Percentiles rank a stretch among this genome's conserved stretches.
Conservation (phyloP, 2,888 invertebrate genomes). For the Heliconius erato region DNA sequence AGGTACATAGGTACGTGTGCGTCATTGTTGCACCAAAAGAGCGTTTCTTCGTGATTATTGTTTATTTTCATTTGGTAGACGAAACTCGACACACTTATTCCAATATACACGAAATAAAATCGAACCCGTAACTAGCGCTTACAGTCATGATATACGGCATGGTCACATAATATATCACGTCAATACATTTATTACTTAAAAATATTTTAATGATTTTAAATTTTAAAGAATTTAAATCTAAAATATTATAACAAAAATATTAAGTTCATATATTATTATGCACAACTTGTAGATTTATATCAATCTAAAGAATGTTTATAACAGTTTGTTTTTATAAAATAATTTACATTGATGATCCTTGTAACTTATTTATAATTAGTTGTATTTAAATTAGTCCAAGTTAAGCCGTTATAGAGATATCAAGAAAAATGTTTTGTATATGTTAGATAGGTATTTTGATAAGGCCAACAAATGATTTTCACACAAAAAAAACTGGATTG, state of each 20-base stretch:
- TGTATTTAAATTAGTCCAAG: not conserved
- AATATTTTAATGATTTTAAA: not conserved
- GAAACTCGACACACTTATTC: too few species aligned
- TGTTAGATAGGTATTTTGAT: not conserved
- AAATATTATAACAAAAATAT: not conserved
- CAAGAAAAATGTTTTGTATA: not conserved
- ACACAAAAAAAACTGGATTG: not conserved
- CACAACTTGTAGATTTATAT: not conserved
- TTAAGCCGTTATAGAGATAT: slow-evolving; percentile 7
- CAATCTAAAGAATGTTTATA: not conserved
- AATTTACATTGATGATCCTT: not conserved
- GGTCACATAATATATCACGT: too few species aligned
- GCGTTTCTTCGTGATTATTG: too few species aligned
- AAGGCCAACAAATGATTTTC: not conserved
- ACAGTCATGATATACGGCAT: too few species aligned
- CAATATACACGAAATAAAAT: too few species aligned
- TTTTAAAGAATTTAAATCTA: not conserved
- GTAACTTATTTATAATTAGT: slow-evolving; percentile 1
- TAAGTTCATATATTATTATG: not conserved
- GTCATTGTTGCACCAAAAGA: too few species aligned
- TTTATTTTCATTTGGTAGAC: too few species aligned
- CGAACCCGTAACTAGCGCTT: too few species aligned
- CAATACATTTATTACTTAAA: too few species aligned
- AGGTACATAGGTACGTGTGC: too few species aligned
- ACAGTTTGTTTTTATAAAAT: not conserved